Base-by-base conservation (phyloP, 2,888 invertebrate genomes). In the Stenoptilia bipunctidactyla region DNA sequence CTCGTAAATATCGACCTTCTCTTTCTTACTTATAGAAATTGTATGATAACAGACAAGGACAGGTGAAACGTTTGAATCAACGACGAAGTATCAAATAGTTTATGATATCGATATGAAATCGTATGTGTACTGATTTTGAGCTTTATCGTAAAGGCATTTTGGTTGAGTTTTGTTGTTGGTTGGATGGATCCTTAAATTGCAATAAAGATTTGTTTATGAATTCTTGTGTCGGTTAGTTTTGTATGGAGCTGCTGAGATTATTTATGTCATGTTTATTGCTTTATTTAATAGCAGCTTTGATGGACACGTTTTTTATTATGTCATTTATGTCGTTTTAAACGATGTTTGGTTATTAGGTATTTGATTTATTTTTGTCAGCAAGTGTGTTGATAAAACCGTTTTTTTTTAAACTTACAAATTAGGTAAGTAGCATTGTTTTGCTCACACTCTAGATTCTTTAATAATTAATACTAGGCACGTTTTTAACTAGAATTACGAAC, bases 181-280 rank as follows among this genome's bases (percentile, higher is more conserved):
- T 77, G 75, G 80, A 83, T 80, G 73, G 74, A 69, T 76, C 72
- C 74, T 82, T 82, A 82, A 82, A 84, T 80, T 57, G 82, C 79
- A 79, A 82, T 83, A 84, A 83, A 71, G 69, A 82, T 82, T 80
- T 83, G 79, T 83, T 83, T 77, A 75, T 72, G 72, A 67, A 67
- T 62, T 58, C 59, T 63, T 51, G 54, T 55, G 61, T 64, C 14
- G 52, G 61, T 55, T 52, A 58, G 58, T 57, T 67, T 68, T 71
- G 30, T 72, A 64, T 63, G 49, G 54, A 61, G 55, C 52, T 59
- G 12, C 30, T n/a, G 30, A 30, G 30, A 20, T 30, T 30, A 30
- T 30, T n/a, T n/a, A 44, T 47, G 43, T 42, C 39, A 45, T 42
- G 41, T 34, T 34, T 34, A 14, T 13, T 13, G 13, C 6, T 34